Conservation (phyloP, 1,140 invertebrate genomes). For the Plectus sambesii region DNA sequence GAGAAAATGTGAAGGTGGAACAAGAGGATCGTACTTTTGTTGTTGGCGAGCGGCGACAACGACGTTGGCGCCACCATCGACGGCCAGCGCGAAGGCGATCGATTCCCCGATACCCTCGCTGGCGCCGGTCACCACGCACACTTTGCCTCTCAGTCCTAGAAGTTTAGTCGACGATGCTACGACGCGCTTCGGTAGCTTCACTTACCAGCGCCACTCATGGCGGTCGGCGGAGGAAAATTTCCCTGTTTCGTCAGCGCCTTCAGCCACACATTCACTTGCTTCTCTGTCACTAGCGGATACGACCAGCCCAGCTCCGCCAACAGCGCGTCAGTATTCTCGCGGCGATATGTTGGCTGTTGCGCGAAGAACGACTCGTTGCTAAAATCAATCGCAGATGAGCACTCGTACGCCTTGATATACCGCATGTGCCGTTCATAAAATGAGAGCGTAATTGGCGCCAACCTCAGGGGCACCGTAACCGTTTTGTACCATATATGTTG, state of each 20-base stretch:
- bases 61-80: conserved; percentile 34
- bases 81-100: conserved; percentile 26
- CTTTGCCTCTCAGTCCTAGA: conserved; percentile 23
- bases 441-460: too few relatives aligned
- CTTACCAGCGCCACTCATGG: neutral
- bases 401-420: too few relatives aligned
- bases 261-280: conserved; percentile 27
- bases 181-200: too few relatives aligned
- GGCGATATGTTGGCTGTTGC: conserved; percentile 25
- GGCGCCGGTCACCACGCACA: conserved; percentile 35
- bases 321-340: conserved; percentile 33
- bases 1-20: too few relatives aligned
- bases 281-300: conserved; percentile 31
- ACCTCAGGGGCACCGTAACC: too few relatives aligned
- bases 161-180: neutral
- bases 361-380: conserved; percentile 30
- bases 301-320: conserved; percentile 19
- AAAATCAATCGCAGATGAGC: too few relatives aligned
- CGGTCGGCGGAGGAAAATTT: conserved; percentile 16
- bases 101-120: conserved; percentile 36
- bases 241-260: conserved; percentile 26
- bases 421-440: too few relatives aligned
- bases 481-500: too few relatives aligned
- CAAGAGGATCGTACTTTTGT: too few relatives aligned
- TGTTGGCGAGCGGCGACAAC: conserved; percentile 30